A percentile compares a stretch with the other conserved stretches of the same genome.
These are phyloP conservation scores for Caprella mutica DNA, from an alignment of 2,888 invertebrate species.

Conservation along the genomic window DNA sequence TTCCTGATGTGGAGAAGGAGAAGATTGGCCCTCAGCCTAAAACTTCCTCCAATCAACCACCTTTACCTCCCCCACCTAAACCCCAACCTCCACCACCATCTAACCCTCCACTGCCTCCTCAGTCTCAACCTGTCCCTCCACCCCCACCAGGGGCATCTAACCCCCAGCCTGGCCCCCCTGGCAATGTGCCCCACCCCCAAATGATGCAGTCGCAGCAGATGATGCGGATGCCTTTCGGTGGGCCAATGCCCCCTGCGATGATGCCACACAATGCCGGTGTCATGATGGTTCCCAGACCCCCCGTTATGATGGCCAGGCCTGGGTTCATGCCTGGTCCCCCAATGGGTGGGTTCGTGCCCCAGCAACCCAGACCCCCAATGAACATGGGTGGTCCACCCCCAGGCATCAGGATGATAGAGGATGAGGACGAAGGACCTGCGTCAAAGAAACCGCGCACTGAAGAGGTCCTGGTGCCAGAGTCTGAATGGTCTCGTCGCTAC, in stretches of 20 bases:
- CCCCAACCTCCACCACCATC: conserved; percentile 31
- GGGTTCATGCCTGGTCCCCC: conserved; percentile 28
- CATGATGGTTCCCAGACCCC: conserved; percentile 35
- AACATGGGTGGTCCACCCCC: conserved; percentile 38
- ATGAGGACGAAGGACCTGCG: conserved; percentile 67
- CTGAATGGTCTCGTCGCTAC: conserved; percentile 59
- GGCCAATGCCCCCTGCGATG: conserved; percentile 39
- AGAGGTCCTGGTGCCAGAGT: conserved; percentile 82
- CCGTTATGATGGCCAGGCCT: conserved; percentile 32
- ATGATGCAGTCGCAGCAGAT: conserved; percentile 9
- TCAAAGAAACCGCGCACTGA: conserved; percentile 81
- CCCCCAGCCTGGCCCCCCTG: conserved; percentile 39
- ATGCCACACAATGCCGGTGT: conserved; percentile 37
- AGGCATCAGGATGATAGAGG: conserved; percentile 43
- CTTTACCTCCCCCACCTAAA: conserved; percentile 42
- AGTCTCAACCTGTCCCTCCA: conserved; percentile 36
- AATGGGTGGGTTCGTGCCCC: conserved; percentile 25
- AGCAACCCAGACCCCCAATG: conserved; percentile 19
- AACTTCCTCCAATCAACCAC: conserved; percentile 38
- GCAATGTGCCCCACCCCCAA: background rate
- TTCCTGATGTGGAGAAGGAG: conserved; percentile 92
- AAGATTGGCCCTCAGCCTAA: conserved; percentile 75
- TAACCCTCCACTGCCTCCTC: conserved; percentile 34
- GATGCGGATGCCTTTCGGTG: conserved; percentile 40
- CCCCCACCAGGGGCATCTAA: conserved; percentile 34